These are phyloP conservation scores for Microctonus aethiopoides DNA, from an alignment of 2,888 invertebrate genomes.

Conservation along the genomic window DNA sequence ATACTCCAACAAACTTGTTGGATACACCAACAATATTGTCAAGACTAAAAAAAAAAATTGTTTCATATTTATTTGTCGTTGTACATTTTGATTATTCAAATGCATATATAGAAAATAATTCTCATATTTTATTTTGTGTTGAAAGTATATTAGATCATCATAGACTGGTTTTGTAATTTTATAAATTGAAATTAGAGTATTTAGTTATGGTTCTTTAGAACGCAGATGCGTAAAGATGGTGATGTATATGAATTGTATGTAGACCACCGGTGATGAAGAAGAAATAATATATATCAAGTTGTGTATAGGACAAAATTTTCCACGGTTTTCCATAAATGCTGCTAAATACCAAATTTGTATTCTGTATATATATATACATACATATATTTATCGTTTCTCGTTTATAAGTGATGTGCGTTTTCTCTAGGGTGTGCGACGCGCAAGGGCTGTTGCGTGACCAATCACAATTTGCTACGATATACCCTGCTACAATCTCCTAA, in stretches of 20 bases:
- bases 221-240: constrained; percentile 39
- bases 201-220: constrained; percentile 51
- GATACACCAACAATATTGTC: too few species aligned
- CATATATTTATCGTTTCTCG: constrained; percentile 7
- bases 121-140: too few species aligned
- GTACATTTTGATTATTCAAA: too few species aligned
- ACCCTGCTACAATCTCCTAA: constrained; percentile 32
- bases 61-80: too few species aligned
- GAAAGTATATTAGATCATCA: neutral
- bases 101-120: too few species aligned
- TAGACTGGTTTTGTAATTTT: neutral
- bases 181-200: constrained; percentile 30
- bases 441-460: constrained; percentile 47
- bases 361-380: constrained; percentile 4
- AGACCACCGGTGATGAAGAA: constrained; percentile 47
- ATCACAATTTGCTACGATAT: constrained; percentile 48
- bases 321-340: constrained; percentile 48
- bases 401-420: constrained; percentile 23
- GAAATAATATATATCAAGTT: constrained; percentile 38
- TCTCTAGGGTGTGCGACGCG: constrained; percentile 20
- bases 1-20: too few species aligned
- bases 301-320: constrained; percentile 54
- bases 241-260: constrained; percentile 6
- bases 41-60: too few species aligned
- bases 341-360: constrained; percentile 44